Evolutionary conservation across 1,140 invertebrate genomes (phyloP), one percentile per base, ranked within the genome.

Genomic region (Rhynchophorus ferrugineus): DNA sequence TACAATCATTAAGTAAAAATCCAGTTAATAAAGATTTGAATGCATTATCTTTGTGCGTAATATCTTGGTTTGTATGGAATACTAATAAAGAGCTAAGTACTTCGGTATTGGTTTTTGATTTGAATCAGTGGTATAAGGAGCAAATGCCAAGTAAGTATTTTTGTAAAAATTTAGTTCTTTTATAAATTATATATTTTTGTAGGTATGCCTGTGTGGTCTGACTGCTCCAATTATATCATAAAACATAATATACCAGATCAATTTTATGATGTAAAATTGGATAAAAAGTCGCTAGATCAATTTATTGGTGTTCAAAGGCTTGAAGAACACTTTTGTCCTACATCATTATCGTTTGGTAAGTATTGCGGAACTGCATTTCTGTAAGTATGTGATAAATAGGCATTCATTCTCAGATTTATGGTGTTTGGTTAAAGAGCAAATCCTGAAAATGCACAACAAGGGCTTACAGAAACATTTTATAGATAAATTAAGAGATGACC

Each of bases 101-200:
- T 44, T 70, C 66, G 47, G 38, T 81, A 56, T 70, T 84, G 13
- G 54, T 95, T 5, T 95, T 95, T 67, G 93, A 96, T 69, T 73
- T 96, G 35, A 94, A 95, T 70, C 87, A 94, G 61, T 95, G 92
- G 92, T 95, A 96, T 64, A 91, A 91, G 65, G 88, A 90, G 48
- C 89, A 94, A 64, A 91, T 94, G 88, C 90, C 91, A 14, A 71
- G 73, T 61, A 71, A 71, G 59, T 62, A 20, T 20, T 13, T 13
- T 52, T 8, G 16, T 45, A 17, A 39, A 48, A 13, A 14, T 17
- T 48, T 38, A 16, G 6, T 7, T 3, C 17, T 20, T 17, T 29
- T 33, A 45, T 24, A 33, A 2, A 20, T 8, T 13, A n/a, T 48
- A 22, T 35, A 29, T 20, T 34, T 48, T 49, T 59, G 36, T 54